These are phyloP conservation scores for Meriones psammophilus DNA, from an alignment of 2,797 vertebrate genomes.

Conservation along the genomic window DNA sequence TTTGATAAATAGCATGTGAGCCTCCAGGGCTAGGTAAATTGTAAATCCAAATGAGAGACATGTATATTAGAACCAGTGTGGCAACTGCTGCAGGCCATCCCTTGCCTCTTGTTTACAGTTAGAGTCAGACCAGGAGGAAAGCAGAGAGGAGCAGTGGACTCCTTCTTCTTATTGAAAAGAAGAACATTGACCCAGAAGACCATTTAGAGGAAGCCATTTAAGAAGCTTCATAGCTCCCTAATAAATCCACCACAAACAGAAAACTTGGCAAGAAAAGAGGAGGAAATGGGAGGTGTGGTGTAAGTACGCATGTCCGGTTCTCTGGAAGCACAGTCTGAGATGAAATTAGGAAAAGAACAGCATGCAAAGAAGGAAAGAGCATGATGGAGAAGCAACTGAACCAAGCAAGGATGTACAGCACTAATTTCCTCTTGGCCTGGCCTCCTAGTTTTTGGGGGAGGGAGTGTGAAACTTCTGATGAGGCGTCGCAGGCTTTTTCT, in stretches of 20 bases:
- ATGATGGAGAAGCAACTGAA: background rate
- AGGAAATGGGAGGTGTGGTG: background rate
- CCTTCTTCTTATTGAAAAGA: background rate
- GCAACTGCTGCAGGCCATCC: background rate
- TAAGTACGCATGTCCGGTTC: background rate
- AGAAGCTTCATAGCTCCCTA: background rate
- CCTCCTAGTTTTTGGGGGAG: background rate
- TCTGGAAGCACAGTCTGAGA: background rate
- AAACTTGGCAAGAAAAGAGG: background rate
- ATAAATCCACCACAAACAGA: background rate
- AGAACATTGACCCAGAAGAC: background rate
- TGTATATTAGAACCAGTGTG: background rate
- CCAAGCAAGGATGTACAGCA: accelerated
- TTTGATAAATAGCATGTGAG: background rate
- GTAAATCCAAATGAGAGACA: slow-evolving; percentile 26
- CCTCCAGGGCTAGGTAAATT: background rate
- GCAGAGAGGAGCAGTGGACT: background rate
- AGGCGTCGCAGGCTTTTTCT: background rate
- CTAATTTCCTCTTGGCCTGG: background rate
- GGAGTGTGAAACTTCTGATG: background rate
- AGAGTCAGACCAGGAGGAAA: background rate
- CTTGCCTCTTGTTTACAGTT: background rate
- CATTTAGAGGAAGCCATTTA: background rate
- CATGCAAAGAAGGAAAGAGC: background rate
- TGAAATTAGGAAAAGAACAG: background rate